Percentiles rank a stretch among this genome's conserved stretches.
These are phyloP conservation scores for Meloe dianella DNA, from an alignment of 2,888 invertebrate genomes.

Conservation along the genomic window DNA sequence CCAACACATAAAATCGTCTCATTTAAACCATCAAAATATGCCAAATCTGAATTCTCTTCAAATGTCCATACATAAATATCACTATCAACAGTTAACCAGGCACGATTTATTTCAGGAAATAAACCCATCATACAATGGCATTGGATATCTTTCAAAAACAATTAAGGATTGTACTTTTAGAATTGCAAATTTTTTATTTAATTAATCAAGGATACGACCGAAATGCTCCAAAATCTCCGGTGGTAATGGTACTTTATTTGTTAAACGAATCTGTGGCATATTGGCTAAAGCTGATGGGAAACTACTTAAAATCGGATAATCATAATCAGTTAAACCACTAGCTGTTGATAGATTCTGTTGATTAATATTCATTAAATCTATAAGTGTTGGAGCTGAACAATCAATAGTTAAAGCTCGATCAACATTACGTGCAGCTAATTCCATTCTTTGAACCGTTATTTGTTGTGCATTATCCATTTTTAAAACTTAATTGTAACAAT, in stretches of 20 bases:
- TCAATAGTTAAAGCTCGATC: conserved; percentile 76
- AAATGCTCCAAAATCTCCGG: conserved; percentile 95
- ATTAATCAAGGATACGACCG: conserved; percentile 80
- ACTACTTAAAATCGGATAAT: conserved; percentile 83
- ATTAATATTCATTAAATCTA: conserved; percentile 72
- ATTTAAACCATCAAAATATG: conserved; percentile 94
- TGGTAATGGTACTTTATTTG: conserved; percentile 87
- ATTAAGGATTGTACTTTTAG: conserved; percentile 39
- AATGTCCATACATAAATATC: conserved; percentile 99
- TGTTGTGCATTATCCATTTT: conserved; percentile 56
- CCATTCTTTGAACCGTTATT: conserved; percentile 67
- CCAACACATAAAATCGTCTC: conserved; percentile 95
- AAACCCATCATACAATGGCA: conserved; percentile 97
- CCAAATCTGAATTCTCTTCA: conserved; percentile 92
- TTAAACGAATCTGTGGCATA: conserved; percentile 78
- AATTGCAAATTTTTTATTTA: conserved; percentile 11
- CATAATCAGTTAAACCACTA: conserved; percentile 88
- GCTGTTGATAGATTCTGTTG: conserved; percentile 78
- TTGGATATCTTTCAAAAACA: conserved; percentile 77
- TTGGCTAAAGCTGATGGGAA: conserved; percentile 68
- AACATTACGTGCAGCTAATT: conserved; percentile 79
- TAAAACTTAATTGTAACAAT: neutral
- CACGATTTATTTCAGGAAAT: conserved; percentile 93
- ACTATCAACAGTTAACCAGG: conserved; percentile 97
- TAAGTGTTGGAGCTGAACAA: conserved; percentile 73